These are phyloP conservation scores for Magallana angulata DNA, from an alignment of 1,140 invertebrate species.

Conservation along the genomic window DNA sequence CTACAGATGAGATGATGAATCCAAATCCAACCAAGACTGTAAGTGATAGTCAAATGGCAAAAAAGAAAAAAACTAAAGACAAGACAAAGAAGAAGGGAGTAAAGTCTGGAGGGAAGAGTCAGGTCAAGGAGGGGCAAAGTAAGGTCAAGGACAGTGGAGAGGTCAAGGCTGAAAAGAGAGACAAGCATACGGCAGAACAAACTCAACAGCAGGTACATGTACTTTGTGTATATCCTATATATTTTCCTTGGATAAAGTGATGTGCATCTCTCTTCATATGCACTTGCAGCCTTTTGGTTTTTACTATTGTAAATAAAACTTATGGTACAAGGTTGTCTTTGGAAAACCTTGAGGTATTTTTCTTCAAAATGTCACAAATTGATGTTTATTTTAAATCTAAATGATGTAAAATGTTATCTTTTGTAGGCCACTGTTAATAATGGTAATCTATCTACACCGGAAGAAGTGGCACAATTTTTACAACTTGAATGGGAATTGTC, in stretches of 20 bases:
- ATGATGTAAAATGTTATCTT: no score
- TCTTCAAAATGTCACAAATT: no score
- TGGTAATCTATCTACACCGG: background rate
- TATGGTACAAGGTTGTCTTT: no score
- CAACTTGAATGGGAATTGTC: background rate
- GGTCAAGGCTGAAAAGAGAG: background rate
- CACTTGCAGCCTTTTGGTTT: no score
- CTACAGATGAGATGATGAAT: background rate
- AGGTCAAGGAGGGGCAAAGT: background rate
- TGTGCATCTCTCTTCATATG: no score
- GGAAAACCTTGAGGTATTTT: no score
- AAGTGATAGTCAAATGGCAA: background rate
- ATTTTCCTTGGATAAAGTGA: no score
- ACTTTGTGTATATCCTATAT: no score
- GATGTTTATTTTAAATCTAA: no score
- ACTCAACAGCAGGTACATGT: no score
- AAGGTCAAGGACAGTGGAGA: background rate
- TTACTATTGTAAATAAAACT: no score
- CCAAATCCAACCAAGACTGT: background rate
- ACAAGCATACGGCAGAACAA: no score
- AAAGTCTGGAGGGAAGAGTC: background rate
- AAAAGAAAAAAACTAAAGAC: background rate
- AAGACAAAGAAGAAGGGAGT: background rate
- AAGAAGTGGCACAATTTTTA: constrained; percentile 4
- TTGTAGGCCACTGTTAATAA: background rate